Percentiles rank a stretch among this genome's conserved stretches.
Conservation (phyloP, 2,888 invertebrate species). For the Drosophila longiperda region DNA sequence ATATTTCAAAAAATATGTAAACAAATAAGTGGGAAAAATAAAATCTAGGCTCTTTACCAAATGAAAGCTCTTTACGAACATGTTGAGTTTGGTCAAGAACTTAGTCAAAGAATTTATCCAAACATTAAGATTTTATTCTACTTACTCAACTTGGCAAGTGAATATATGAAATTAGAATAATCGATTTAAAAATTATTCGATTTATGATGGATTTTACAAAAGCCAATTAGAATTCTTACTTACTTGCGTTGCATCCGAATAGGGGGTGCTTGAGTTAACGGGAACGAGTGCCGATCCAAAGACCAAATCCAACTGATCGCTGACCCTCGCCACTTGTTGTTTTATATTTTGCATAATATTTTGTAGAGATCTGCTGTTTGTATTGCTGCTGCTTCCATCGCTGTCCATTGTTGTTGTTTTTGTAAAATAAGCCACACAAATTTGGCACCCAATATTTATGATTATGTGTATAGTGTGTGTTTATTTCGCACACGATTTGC, state of each 20-base stretch:
- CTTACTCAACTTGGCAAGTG: background rate
- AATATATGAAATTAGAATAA: background rate
- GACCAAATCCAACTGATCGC: slow-evolving; percentile 85
- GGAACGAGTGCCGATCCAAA: slow-evolving; percentile 97
- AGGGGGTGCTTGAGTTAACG: slow-evolving; percentile 96
- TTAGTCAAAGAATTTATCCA: background rate
- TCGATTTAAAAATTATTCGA: background rate
- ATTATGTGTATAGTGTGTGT: slow-evolving; percentile 27
- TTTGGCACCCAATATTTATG: slow-evolving; percentile 39
- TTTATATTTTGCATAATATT: slow-evolving; percentile 26
- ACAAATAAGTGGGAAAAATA: background rate
- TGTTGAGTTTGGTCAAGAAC: slow-evolving; percentile 3
- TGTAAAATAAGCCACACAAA: slow-evolving; percentile 32
- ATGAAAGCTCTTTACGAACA: background rate
- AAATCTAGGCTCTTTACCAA: background rate
- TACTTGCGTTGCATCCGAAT: slow-evolving; percentile 99
- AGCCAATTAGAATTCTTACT: slow-evolving; percentile 82
- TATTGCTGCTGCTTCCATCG: slow-evolving; percentile 45
- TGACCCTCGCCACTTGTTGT: slow-evolving; percentile 24
- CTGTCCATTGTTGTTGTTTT: slow-evolving; percentile 42
- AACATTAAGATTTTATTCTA: background rate
- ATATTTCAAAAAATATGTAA: background rate
- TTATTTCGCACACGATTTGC: slow-evolving; percentile 46
- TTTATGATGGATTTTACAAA: background rate
- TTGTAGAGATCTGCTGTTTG: slow-evolving; percentile 66